Percentiles rank a stretch among this genome's conserved stretches.
These are phyloP conservation scores for Tenebrosternarchus preto DNA, from an alignment of 2,113 vertebrate genomes.

Conservation along the genomic window DNA sequence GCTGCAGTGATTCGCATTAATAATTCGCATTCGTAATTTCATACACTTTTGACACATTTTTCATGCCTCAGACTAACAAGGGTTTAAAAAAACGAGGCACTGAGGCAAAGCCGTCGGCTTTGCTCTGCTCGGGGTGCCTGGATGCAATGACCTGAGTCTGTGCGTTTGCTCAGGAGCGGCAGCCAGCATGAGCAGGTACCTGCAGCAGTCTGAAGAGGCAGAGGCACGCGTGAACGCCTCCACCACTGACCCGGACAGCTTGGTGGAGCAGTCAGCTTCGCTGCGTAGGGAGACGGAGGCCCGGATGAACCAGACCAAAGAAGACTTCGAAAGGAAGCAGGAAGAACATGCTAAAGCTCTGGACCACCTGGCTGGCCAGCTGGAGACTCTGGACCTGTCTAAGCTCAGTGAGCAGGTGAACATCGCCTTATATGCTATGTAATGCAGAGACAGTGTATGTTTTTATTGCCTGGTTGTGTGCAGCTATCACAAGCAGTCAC, in stretches of 20 bases:
- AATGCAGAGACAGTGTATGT: neutral
- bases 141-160: neutral
- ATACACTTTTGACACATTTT: neutral
- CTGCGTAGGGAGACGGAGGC: slow-evolving; percentile 79
- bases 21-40: neutral
- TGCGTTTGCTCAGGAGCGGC: slow-evolving; percentile 81
- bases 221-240: slow-evolving; percentile 86
- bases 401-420: slow-evolving; percentile 80
- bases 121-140: neutral
- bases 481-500: too few relatives aligned
- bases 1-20: neutral
- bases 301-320: slow-evolving; percentile 76
- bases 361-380: slow-evolving; percentile 87
- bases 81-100: neutral
- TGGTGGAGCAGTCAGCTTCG: slow-evolving; percentile 74
- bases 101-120: too few relatives aligned
- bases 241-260: slow-evolving; percentile 69
- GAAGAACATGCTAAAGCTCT: slow-evolving; percentile 83
- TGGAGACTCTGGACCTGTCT: slow-evolving; percentile 88
- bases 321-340: slow-evolving; percentile 79
- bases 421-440: neutral
- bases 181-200: slow-evolving; percentile 88
- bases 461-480: too few relatives aligned
- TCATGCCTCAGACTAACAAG: neutral
- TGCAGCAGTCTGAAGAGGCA: slow-evolving; percentile 84